Evolutionary conservation across 2,888 invertebrate species (phyloP), one percentile per base, ranked within the genome.

Genomic region (Oscheius sp.): DNA sequence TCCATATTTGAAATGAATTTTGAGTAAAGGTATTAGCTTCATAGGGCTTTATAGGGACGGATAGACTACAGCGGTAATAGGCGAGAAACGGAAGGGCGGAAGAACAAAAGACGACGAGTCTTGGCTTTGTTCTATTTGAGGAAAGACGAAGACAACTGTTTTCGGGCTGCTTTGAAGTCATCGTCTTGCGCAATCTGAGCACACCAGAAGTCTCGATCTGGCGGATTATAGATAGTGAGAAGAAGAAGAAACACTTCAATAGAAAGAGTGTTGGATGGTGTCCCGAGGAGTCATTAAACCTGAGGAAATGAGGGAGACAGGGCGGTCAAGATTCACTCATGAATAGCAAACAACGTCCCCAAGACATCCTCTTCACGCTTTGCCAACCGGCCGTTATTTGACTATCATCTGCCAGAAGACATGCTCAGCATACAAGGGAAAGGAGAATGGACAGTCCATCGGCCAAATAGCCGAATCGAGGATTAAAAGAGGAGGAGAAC

Each of bases 281-380:
- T 59, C 44, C 59, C 59, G 59, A 44, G 26, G 26, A 28, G 24
- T 20, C 20, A 33, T 32, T 30, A 17, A 59, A 24, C n/a, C 22
- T 44, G 41, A 14, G 20, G 28, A 30, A 44, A 41, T 41, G 26
- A 36, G 51, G 54, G 30, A 22, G 38, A 38, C 8, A 22, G 59
- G 17, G 17, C 33, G 62, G 62, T 62, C 62, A 62, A 62, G 62
- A 57, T 44, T 62, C 62, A 30, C 47, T 62, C 62, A 62, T 62
- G 62, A 62, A 62, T 62, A 62, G 62, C 62, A 62, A 62, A 62
- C 36, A 62, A 6, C 17, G 12, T 22, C 38, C 4, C 38, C 41
- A 26, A 44, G 26, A 38, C 57, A 59, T 59, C 59, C 59, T 59
- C 59, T 59, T 59, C 59, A 59, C 59, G 59, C 44, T 30, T 41